Percentiles rank a stretch among this genome's conserved stretches.
These are phyloP conservation scores for Argya squamiceps DNA, from an alignment of 2,797 vertebrate genomes.

Conservation along the genomic window DNA sequence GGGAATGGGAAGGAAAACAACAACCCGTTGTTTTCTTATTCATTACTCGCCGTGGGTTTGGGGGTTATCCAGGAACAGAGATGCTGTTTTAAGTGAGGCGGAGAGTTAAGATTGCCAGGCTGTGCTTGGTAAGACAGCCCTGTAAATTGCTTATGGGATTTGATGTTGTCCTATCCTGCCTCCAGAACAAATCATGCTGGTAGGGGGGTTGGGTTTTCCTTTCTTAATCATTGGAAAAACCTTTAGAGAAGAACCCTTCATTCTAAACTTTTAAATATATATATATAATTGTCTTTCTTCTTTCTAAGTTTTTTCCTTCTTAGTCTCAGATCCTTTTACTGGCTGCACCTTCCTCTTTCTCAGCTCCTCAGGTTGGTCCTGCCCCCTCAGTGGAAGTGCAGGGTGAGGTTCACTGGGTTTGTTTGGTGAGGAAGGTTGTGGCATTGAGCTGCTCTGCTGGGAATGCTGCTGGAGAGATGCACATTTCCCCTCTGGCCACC, in stretches of 20 bases:
- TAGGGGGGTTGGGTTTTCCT: background rate
- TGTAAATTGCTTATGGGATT: constrained; percentile 3
- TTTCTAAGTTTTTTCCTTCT: background rate
- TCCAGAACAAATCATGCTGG: background rate
- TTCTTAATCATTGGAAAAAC: background rate
- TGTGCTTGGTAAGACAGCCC: background rate
- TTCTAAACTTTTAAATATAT: background rate
- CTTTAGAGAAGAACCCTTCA: background rate
- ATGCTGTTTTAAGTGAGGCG: constrained; percentile 1
- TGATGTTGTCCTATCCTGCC: background rate
- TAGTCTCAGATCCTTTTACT: background rate
- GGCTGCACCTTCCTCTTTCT: background rate
- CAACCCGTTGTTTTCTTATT: constrained; percentile 46
- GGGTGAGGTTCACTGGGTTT: background rate
- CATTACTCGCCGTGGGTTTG: background rate
- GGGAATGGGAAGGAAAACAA: constrained; percentile 44
- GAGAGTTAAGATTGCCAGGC: background rate
- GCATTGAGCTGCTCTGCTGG: fast-evolving
- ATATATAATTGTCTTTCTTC: background rate
- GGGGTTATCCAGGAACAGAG: constrained; percentile 42
- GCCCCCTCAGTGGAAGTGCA: fast-evolving
- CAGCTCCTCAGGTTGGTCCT: background rate
- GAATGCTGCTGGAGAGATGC: background rate
- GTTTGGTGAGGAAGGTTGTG: background rate
- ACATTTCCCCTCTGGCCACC: background rate